phyloP scores from a whole-genome alignment of 2,113 vertebrate genomes.

The Callocephalon fimbriatum region DNA sequence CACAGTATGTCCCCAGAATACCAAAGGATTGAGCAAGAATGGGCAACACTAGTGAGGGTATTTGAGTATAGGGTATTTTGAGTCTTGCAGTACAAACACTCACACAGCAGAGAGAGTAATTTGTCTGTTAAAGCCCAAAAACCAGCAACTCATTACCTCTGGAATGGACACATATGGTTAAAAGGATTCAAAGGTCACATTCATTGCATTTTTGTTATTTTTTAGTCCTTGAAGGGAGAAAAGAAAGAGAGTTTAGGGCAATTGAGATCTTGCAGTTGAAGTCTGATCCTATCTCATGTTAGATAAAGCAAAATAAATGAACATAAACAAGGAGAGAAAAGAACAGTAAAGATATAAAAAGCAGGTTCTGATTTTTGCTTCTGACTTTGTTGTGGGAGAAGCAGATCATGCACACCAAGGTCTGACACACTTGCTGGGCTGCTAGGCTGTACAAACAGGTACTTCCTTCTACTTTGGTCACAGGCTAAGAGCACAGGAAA shows the following conservation, averaged over 20 bases:
- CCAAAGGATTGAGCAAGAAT: neutral
- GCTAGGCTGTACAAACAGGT: neutral
- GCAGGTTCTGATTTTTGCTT: neutral
- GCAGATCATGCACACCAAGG: neutral
- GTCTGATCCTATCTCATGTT: neutral
- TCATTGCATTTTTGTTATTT: neutral
- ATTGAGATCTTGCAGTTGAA: neutral
- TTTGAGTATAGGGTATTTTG: neutral
- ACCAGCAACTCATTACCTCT: neutral
- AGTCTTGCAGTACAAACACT: neutral
- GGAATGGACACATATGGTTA: neutral
- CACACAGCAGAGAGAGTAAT: neutral
- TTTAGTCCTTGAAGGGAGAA: neutral
- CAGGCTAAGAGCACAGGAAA: neutral
- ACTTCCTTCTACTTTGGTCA: neutral
- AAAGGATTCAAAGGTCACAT: neutral
- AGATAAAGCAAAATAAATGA: slow-evolving; percentile 14
- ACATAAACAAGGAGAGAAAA: neutral
- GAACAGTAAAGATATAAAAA: neutral
- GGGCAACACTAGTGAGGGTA: neutral
- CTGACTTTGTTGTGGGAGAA: neutral
- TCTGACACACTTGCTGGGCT: neutral
- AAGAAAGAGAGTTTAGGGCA: neutral
- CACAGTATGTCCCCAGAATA: neutral
- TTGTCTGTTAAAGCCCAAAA: neutral